Base-by-base conservation (phyloP, 2,113 vertebrate genomes). In the Pyrgilauda ruficollis region DNA sequence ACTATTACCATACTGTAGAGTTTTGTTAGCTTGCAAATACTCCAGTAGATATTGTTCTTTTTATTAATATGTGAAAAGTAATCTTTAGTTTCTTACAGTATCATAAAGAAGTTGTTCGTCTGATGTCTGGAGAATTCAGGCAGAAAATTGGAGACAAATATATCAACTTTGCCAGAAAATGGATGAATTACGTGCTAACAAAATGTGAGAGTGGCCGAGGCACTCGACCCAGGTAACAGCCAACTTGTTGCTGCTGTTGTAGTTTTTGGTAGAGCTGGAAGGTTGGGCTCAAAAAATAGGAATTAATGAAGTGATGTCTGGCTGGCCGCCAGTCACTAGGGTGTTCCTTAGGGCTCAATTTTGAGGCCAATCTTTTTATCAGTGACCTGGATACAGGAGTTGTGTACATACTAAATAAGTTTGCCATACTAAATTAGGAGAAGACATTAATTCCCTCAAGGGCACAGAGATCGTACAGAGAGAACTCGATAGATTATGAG, bases 161-260 rank as follows among this genome's bases (percentile, higher is more conserved):
- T 69, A 99, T 99, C 77, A 98, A 96, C 91, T 99, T 99, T 97
- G 99, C 99, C 83, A 98, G 98, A 82, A 99, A 99, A 78, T 99
- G 99, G 99, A 99, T 99, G 99, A 99, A 98, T 94, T 99, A 99
- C 8, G 99, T 99, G 35, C 97, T 99, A 55, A 99, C 99, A 39
- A 99, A 99, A 96, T 99, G 99, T 95, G 99, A 99, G 98, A 99
- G 99, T 23, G 99, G 99, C 53, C 95, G 99, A 94, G 99, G 99
- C 74, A 99, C 99, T 46, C 98, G 99, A 93, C 99, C 99, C 95
- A 99, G 99, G 99, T 99, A 98, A 98, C 35, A 80, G 49, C 59
- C 67, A 24, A 13, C 44, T 59, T 35, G 28, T 74, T 73, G 5
- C 7, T 52, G 24, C 15, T 7, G 0, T 5, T 15, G 64, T 44